phyloP scores from a whole-genome alignment of 2,797 vertebrate genomes.

The Sus cebifrons region DNA sequence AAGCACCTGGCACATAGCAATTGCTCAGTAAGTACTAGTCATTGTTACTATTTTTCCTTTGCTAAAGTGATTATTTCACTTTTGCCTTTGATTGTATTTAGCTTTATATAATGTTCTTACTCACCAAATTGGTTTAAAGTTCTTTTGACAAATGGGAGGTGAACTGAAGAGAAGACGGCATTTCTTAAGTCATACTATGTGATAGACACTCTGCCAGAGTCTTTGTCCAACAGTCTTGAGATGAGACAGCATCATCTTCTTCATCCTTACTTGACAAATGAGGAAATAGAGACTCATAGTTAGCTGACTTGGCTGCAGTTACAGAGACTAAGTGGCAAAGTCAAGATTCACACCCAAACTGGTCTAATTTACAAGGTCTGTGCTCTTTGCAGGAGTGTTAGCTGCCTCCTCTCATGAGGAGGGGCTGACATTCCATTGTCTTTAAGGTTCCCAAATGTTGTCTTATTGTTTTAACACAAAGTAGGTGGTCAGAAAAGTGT shows the following conservation, averaged over 20 bases:
- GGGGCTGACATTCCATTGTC: not conserved
- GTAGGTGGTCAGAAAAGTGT: not conserved
- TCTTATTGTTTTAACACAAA: not conserved
- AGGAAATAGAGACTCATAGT: not conserved
- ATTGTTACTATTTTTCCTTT: slow-evolving; percentile 12
- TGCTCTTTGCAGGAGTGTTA: not conserved
- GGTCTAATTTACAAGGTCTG: not conserved
- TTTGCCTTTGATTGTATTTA: slow-evolving; percentile 43
- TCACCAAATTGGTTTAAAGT: not conserved
- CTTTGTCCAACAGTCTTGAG: not conserved
- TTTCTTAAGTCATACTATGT: not conserved
- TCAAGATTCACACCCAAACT: not conserved
- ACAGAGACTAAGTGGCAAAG: not conserved
- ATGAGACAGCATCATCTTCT: not conserved
- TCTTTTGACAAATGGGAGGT: not conserved
- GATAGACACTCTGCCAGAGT: not conserved
- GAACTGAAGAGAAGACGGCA: not conserved
- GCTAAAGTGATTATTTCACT: not conserved
- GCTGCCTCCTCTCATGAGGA: not conserved
- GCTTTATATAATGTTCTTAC: slow-evolving; percentile 1
- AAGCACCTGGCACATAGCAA: not conserved
- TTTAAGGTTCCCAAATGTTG: not conserved
- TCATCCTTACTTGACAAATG: not conserved
- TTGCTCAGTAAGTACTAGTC: not conserved
- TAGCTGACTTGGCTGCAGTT: not conserved